Evolutionary conservation across 2,797 vertebrate genomes (phyloP), one percentile per base, ranked within the genome.

Genomic region (Schizothorax lantsangensis): DNA sequence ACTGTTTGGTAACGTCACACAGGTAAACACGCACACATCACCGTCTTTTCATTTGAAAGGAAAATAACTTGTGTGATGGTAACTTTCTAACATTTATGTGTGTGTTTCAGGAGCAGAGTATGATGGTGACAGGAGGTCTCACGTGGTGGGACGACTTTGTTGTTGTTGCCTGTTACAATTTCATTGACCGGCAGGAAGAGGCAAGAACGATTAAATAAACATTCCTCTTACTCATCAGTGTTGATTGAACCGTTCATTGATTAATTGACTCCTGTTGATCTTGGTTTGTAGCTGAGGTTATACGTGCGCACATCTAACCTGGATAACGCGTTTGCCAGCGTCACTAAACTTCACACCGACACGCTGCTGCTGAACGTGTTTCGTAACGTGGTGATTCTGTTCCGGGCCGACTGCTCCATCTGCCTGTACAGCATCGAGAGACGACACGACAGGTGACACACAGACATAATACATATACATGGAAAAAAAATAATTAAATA

Each of bases 141-240:
- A 97, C 97, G 1, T 99, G 98, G 98, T 99, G 98, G 98, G 98
- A 97, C 49, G 97, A 99, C 91, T 99, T 98, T 91, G 96, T 99
- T 88, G 97, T 99, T 88, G 95, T 98, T 92, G 97, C 98, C 38
- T 99, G 98, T 96, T 99, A 98, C 90, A 99, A 98, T 92, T 96
- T 97, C 92, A 97, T 93, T 89, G 98, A 99, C 92, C 97, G 91
- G 87, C 98, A 99, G 91, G 98, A 99, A 93, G 97, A 99, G 97
- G 98, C 98, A 89, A 93, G 83, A 4, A 1, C 6, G 19, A 21
- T 69, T 33, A 26, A 33, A 6, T 12, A 2, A n/a, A 52, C 5
- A 7, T 14, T 45, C 4, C 9, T 26, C 30, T 45, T 6, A 15
- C 43, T 7, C 6, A 0, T 10, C n/a, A 9, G n/a, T 19, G 2